Percentiles rank a stretch among this genome's conserved stretches.
phyloP scores from a whole-genome alignment of 2,888 invertebrate species.

The Apamea epomidion region DNA sequence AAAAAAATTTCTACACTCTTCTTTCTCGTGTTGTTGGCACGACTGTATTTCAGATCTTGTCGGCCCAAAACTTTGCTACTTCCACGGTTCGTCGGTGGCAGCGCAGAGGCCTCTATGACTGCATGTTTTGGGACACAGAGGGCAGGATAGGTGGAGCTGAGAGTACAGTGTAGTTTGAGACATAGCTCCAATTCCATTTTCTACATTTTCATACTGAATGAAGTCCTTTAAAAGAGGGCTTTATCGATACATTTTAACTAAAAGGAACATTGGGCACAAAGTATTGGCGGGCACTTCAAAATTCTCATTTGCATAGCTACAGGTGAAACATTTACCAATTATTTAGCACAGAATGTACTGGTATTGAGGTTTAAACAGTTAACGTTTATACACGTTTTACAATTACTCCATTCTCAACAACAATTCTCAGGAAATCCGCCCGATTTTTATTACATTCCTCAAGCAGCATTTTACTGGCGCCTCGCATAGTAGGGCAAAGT shows the following conservation, averaged over 20 bases:
- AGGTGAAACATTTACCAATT: slow-evolving; percentile 1
- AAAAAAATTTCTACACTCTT: neutral
- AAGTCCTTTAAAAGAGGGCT: neutral
- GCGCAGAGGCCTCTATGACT: neutral
- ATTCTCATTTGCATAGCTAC: slow-evolving; percentile 26
- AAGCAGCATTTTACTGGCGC: slow-evolving; percentile 60
- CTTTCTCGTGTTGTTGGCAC: neutral
- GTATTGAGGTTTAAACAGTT: slow-evolving; percentile 19
- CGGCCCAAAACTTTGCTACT: neutral
- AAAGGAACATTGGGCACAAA: neutral
- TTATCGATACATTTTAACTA: slow-evolving; percentile 5
- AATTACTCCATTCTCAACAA: slow-evolving; percentile 19
- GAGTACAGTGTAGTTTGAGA: neutral
- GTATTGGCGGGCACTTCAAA: slow-evolving; percentile 10
- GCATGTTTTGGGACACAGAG: neutral
- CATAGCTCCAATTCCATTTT: neutral
- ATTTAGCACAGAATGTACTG: slow-evolving; percentile 14
- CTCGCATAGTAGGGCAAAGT: slow-evolving; percentile 63
- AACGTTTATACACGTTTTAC: slow-evolving; percentile 29
- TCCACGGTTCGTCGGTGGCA: neutral
- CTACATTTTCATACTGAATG: neutral
- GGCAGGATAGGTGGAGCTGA: neutral
- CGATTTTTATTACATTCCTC: slow-evolving; percentile 57
- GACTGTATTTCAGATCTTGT: neutral
- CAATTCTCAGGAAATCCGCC: slow-evolving; percentile 34